Conservation (phyloP, 2,888 invertebrate species). For the Tortricodes alternella region DNA sequence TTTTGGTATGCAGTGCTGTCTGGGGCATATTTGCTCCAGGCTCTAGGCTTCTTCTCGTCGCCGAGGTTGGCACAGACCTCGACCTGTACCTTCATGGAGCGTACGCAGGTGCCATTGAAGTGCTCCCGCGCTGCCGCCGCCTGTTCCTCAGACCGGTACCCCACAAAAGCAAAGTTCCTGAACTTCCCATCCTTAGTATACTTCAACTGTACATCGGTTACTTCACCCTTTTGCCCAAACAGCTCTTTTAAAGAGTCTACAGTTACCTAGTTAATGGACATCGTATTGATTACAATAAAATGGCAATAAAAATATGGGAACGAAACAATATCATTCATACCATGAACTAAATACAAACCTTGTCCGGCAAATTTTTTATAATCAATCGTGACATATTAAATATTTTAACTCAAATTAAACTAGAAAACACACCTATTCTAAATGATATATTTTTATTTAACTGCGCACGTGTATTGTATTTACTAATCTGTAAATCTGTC, state of each 20-base stretch:
- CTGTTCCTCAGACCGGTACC: conserved; percentile 91
- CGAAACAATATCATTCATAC: too few relatives aligned
- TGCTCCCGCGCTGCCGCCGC: conserved; percentile 89
- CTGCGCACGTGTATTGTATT: too few relatives aligned
- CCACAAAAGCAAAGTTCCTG: conserved; percentile 96
- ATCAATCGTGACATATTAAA: conserved; percentile 94
- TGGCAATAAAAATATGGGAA: too few relatives aligned
- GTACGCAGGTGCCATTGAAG: conserved; percentile 93
- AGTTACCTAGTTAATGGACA: conserved; percentile 85
- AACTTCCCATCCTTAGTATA: conserved; percentile 96
- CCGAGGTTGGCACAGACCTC: conserved; percentile 88
- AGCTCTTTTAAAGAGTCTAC: conserved; percentile 88
- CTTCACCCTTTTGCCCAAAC: conserved; percentile 90
- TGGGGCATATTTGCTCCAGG: conserved; percentile 96
- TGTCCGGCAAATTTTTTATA: conserved; percentile 94
- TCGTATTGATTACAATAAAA: too few relatives aligned
- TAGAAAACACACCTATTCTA: too few relatives aligned
- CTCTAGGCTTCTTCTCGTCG: conserved; percentile 88
- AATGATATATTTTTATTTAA: too few relatives aligned
- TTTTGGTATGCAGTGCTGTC: conserved; percentile 88
- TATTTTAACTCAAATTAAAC: too few relatives aligned
- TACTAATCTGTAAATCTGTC: too few relatives aligned
- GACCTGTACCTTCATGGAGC: conserved; percentile 91
- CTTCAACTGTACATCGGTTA: conserved; percentile 97
- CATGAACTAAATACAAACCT: conserved; percentile 82